A percentile compares a stretch with the other conserved stretches of the same genome.
These are phyloP conservation scores for Hecatera dysodea DNA, from an alignment of 2,888 invertebrate species.

Conservation along the genomic window DNA sequence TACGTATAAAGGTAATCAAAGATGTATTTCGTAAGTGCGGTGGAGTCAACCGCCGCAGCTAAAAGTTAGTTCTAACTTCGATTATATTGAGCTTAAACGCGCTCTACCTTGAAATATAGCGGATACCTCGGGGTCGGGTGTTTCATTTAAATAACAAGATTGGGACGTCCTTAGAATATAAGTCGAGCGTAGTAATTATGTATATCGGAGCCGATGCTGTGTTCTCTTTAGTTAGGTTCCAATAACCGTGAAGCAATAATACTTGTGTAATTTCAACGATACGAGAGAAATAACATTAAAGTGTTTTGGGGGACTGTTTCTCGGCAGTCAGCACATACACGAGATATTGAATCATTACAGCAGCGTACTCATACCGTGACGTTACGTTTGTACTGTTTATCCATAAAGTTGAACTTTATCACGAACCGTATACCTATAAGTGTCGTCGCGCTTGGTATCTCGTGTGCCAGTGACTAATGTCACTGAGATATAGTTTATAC, in stretches of 20 bases:
- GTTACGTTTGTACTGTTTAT: conserved; percentile 27
- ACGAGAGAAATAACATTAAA: conserved; percentile 5
- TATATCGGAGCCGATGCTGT: conserved; percentile 57
- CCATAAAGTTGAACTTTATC: conserved; percentile 33
- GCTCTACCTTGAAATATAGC: conserved; percentile 86
- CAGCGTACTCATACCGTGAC: conserved; percentile 15
- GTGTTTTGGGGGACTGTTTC: background rate
- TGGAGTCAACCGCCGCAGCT: conserved; percentile 77
- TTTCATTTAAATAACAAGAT: conserved; percentile 75
- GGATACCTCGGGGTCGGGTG: conserved; percentile 69
- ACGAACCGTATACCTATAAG: conserved; percentile 23
- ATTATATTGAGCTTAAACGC: conserved; percentile 78
- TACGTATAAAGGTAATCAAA: conserved; percentile 59
- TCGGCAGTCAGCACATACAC: background rate
- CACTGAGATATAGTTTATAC: conserved; percentile 16
- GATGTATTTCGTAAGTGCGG: conserved; percentile 73
- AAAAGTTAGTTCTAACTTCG: conserved; percentile 82
- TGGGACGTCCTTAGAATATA: conserved; percentile 66
- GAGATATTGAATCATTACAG: conserved; percentile 33
- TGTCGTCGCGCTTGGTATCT: conserved; percentile 9
- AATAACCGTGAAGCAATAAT: conserved; percentile 22
- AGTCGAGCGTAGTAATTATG: conserved; percentile 64
- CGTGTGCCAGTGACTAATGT: conserved; percentile 25
- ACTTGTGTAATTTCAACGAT: conserved; percentile 10
- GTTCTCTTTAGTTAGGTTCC: conserved; percentile 42